phyloP scores from a whole-genome alignment of 1,140 invertebrate genomes.

The Charaxes varanes region DNA sequence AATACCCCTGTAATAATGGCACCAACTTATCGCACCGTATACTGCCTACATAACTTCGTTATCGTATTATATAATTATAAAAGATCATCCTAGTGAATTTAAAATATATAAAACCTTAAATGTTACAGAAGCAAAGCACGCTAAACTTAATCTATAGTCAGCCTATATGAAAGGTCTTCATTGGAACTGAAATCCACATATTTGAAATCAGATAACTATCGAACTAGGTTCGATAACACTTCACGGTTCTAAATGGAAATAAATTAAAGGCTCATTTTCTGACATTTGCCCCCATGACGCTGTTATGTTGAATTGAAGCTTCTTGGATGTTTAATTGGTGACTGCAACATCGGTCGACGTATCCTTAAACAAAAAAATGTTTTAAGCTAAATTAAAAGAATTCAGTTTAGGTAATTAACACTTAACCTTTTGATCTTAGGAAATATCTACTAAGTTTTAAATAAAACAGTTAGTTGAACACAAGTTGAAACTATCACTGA shows the following conservation, averaged over 20 bases:
- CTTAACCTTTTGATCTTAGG: too few relatives aligned
- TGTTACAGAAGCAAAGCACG: constrained; percentile 71
- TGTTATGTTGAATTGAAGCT: constrained; percentile 20
- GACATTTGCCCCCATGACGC: constrained; percentile 35
- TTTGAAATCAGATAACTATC: constrained; percentile 42
- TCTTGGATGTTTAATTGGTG: constrained; percentile 36
- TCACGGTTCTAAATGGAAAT: constrained; percentile 52
- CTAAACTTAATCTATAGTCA: constrained; percentile 70
- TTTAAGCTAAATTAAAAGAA: too few relatives aligned
- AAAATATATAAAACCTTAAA: constrained; percentile 70
- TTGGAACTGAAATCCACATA: constrained; percentile 55
- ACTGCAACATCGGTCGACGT: constrained; percentile 47
- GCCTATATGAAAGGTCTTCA: constrained; percentile 59
- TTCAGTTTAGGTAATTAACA: too few relatives aligned
- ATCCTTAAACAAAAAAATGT: constrained; percentile 38
- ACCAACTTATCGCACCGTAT: constrained; percentile 73
- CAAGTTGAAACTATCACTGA: too few relatives aligned
- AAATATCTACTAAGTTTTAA: too few relatives aligned
- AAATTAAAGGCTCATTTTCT: constrained; percentile 64
- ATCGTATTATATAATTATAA: constrained; percentile 69
- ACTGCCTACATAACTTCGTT: constrained; percentile 73
- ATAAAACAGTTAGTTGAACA: too few relatives aligned
- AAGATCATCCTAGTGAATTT: constrained; percentile 64
- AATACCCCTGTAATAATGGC: constrained; percentile 72
- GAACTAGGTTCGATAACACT: constrained; percentile 65